A percentile compares a stretch with the other conserved stretches of the same genome.
phyloP scores from a whole-genome alignment of 2,113 vertebrate species.

The Haemorhous mexicanus region DNA sequence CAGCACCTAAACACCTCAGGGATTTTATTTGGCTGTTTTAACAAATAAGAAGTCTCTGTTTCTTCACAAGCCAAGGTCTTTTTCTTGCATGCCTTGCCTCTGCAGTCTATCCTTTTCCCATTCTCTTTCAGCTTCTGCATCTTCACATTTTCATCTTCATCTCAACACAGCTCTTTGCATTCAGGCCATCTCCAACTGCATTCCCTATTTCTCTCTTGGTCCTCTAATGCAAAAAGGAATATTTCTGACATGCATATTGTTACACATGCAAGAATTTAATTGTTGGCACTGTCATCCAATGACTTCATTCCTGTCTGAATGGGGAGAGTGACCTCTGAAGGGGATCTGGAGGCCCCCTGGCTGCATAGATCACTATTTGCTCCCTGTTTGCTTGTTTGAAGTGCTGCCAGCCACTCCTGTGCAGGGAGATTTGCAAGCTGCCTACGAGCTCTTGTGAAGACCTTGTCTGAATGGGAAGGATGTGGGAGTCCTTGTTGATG shows the following conservation, averaged over 20 bases:
- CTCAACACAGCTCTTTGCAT: not conserved
- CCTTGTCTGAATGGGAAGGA: not conserved
- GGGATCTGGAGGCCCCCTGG: not conserved
- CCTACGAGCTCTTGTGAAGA: not conserved
- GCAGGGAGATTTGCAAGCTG: not conserved
- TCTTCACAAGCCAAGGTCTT: not conserved
- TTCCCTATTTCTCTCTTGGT: not conserved
- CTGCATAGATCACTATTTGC: not conserved
- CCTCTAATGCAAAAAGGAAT: not conserved
- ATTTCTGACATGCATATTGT: not conserved
- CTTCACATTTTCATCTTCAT: not conserved
- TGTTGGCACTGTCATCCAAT: not conserved
- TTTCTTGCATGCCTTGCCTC: fast-evolving
- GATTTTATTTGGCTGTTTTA: not conserved
- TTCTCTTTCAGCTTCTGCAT: not conserved
- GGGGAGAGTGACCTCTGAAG: not conserved
- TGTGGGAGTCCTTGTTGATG: not conserved
- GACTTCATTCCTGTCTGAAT: not conserved
- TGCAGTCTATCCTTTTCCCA: not conserved
- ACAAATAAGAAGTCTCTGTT: not conserved
- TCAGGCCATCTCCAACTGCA: not conserved
- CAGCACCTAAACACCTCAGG: not conserved
- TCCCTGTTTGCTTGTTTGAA: not conserved
- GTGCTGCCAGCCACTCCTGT: not conserved
- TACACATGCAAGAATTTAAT: not conserved